Percentiles rank a stretch among this genome's conserved stretches.
These are phyloP conservation scores for Aquatica leii DNA, from an alignment of 2,888 invertebrate species.

Conservation along the genomic window DNA sequence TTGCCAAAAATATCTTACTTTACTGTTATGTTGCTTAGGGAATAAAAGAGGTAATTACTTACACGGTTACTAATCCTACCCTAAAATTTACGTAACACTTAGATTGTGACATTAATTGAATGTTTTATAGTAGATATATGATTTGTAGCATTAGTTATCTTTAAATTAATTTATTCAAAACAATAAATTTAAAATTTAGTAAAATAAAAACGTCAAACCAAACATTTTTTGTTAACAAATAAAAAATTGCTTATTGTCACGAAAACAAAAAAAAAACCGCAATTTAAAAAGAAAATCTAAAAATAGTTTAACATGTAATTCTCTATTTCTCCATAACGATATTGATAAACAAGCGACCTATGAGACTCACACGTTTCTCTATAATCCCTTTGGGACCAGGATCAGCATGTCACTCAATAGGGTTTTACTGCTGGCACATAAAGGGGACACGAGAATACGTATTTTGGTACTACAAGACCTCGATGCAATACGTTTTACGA, in stretches of 20 bases:
- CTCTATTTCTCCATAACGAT: conserved; percentile 10
- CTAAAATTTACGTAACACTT: too few species aligned
- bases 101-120: too few species aligned
- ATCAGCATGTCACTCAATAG: conserved; percentile 31
- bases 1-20: conserved; percentile 4
- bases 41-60: conserved; percentile 6
- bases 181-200: too few species aligned
- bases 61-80: background rate
- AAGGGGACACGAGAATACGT: conserved; percentile 20
- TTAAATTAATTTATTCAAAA: too few species aligned
- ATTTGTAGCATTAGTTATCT: too few species aligned
- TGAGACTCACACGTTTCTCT: conserved; percentile 20
- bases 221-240: background rate
- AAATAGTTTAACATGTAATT: background rate
- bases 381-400: conserved; percentile 23
- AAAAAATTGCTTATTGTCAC: background rate
- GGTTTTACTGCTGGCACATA: conserved; percentile 24
- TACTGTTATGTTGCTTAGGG: background rate
- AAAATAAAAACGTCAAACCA: background rate
- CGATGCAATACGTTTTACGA: conserved; percentile 20
- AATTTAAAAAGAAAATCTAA: background rate
- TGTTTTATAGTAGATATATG: too few species aligned
- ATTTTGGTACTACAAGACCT: conserved; percentile 21
- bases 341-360: conserved; percentile 22
- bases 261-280: background rate